A percentile compares a stretch with the other conserved stretches of the same genome.
Evolutionary conservation across 2,113 vertebrate genomes (phyloP).

Genomic region (Girardinichthys multiradiatus): DNA sequence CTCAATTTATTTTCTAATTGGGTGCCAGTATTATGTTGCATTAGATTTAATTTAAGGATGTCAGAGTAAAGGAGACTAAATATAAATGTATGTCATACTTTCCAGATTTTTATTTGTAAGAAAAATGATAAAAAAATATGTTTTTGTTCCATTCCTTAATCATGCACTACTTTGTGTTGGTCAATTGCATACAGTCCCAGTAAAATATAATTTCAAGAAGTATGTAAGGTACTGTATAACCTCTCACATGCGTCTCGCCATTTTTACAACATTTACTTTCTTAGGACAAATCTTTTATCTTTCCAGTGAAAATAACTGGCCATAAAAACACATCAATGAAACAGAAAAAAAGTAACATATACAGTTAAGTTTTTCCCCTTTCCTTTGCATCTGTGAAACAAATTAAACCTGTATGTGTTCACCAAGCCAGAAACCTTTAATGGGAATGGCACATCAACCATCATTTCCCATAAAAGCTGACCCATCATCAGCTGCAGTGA

Average conservation of each 20-base stretch:
- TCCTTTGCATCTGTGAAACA: conserved; percentile 20
- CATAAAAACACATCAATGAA: neutral
- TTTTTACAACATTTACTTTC: neutral
- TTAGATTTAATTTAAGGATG: neutral
- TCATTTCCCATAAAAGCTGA: conserved; percentile 13
- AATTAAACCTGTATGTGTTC: neutral
- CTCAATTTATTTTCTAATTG: no score
- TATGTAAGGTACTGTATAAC: neutral
- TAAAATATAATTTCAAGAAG: neutral
- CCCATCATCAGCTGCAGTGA: conserved; percentile 42
- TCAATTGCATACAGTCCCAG: no score
- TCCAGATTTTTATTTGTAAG: neutral
- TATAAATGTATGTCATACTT: neutral
- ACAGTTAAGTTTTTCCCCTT: neutral
- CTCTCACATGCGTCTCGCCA: neutral
- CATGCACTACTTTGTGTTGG: neutral
- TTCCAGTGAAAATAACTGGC: neutral
- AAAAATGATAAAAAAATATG: neutral
- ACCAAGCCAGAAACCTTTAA: conserved; percentile 41
- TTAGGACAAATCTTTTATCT: neutral
- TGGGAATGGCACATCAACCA: conserved; percentile 27
- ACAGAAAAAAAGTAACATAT: neutral
- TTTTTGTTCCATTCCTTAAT: neutral
- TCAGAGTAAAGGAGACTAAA: neutral
- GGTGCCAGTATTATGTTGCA: neutral